phyloP scores from a whole-genome alignment of 2,113 vertebrate genomes.

The Chaenocephalus aceratus region DNA sequence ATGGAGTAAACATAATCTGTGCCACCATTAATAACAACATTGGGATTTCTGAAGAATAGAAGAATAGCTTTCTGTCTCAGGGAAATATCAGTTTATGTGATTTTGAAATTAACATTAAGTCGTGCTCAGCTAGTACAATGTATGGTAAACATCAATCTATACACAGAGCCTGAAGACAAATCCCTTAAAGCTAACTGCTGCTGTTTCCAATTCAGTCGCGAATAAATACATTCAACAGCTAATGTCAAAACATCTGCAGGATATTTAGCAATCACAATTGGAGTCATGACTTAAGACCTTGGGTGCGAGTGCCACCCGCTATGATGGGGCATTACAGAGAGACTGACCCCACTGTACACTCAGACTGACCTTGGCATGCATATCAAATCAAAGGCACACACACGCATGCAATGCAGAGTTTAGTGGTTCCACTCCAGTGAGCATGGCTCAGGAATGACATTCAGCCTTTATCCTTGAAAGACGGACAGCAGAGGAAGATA shows the following conservation, averaged over 20 bases:
- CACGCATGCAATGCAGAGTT: conserved; percentile 3
- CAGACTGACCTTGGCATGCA: conserved; percentile 44
- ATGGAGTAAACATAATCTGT: conserved; percentile 16
- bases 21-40: conserved; percentile 1
- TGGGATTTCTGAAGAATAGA: background rate
- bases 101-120: background rate
- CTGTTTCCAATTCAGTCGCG: background rate
- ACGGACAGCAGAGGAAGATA: background rate
- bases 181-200: conserved; percentile 4
- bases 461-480: conserved; percentile 10
- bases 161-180: background rate
- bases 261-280: conserved; percentile 21
- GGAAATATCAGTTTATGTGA: background rate
- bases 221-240: conserved; percentile 30
- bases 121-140: background rate
- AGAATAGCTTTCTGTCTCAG: background rate
- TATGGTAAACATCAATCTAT: background rate
- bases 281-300: conserved; percentile 30
- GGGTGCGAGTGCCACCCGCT: conserved; percentile 7
- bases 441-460: conserved; percentile 26
- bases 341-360: conserved; percentile 20
- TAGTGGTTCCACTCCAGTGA: conserved; percentile 27
- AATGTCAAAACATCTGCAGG: conserved; percentile 34
- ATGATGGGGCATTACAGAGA: conserved; percentile 12
- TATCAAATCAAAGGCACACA: conserved; percentile 12